Conservation (phyloP, 2,888 invertebrate species). For the Cephonodes hylas region DNA sequence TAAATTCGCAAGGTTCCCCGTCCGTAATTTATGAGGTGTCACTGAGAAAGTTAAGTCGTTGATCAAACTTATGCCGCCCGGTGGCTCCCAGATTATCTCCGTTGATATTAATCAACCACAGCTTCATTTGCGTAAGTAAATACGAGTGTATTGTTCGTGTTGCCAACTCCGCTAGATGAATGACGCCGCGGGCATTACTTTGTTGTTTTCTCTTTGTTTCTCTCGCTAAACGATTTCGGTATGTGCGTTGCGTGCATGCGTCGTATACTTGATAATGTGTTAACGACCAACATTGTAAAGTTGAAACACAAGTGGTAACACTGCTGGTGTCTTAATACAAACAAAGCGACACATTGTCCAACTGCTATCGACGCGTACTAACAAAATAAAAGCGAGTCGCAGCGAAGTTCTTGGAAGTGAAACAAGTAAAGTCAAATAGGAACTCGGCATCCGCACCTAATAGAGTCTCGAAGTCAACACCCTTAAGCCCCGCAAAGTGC, state of each 20-base stretch:
- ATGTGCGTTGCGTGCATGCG: constrained; percentile 10
- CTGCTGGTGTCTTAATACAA: neutral
- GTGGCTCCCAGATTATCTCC: constrained; percentile 46
- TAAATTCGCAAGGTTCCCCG: constrained; percentile 49
- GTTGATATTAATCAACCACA: constrained; percentile 45
- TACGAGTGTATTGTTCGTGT: constrained; percentile 32
- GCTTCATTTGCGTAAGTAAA: constrained; percentile 42
- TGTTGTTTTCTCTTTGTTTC: constrained; percentile 2
- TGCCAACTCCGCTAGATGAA: constrained; percentile 21
- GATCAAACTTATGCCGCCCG: constrained; percentile 51
- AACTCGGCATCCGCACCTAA: constrained; percentile 20
- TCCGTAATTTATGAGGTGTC: constrained; percentile 61
- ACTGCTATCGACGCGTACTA: neutral
- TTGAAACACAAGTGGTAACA: neutral
- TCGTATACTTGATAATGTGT: too few species aligned
- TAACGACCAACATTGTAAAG: neutral
- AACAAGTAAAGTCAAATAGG: constrained; percentile 15
- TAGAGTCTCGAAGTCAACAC: constrained; percentile 24
- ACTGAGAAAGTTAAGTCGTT: constrained; percentile 58
- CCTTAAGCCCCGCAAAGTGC: constrained; percentile 23
- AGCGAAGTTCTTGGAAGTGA: constrained; percentile 8
- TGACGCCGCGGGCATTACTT: neutral
- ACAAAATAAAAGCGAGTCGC: neutral
- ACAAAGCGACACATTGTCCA: neutral
- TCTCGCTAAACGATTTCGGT: constrained; percentile 11